These are phyloP conservation scores for Camponotus fellah DNA, from an alignment of 2,888 invertebrate genomes.

Conservation along the genomic window DNA sequence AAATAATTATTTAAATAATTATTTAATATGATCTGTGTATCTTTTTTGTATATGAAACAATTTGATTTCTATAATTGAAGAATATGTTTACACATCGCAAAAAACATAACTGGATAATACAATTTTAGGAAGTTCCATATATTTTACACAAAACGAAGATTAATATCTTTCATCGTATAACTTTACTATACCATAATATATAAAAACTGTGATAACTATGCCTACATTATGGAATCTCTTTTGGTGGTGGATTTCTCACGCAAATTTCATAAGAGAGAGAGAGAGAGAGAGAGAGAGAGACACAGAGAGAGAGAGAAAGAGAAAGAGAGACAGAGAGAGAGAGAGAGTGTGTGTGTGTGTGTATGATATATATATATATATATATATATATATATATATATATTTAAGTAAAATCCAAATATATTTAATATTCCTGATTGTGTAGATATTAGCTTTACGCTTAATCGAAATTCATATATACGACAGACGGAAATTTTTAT, in stretches of 20 bases:
- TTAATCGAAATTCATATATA: slow-evolving; percentile 13
- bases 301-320: too few species aligned
- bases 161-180: slow-evolving; percentile 49
- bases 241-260: not conserved
- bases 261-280: slow-evolving; percentile 18
- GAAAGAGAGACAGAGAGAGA: too few species aligned
- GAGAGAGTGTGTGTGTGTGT: too few species aligned
- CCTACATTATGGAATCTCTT: slow-evolving; percentile 35
- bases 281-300: too few species aligned
- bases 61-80: not conserved
- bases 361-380: too few species aligned
- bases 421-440: slow-evolving; percentile 35
- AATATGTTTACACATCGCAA: not conserved
- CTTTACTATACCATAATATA: slow-evolving; percentile 37
- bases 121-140: slow-evolving; percentile 40
- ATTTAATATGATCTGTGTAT: not conserved
- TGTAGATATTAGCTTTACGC: not conserved
- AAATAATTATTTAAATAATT: slow-evolving; percentile 2
- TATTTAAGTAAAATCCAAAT: slow-evolving; percentile 46
- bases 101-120: slow-evolving; percentile 10
- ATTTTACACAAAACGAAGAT: slow-evolving; percentile 18
- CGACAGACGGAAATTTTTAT: not conserved
- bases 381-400: too few species aligned
- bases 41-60: not conserved
- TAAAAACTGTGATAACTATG: slow-evolving; percentile 39